Base-by-base conservation (phyloP, 2,113 vertebrate genomes). In the Brachyistius frenatus region DNA sequence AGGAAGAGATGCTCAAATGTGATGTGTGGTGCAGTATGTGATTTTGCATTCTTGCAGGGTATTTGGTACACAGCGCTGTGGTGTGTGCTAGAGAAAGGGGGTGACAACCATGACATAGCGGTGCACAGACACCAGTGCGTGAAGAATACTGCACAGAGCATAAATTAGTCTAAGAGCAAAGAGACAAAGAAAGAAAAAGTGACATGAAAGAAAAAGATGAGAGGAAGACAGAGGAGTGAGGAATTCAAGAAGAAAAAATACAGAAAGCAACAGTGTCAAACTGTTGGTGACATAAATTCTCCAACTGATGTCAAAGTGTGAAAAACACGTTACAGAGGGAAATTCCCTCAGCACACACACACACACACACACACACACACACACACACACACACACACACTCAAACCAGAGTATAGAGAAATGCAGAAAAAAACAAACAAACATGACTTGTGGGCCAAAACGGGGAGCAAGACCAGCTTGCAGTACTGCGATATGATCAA, bases 311-410 rank as follows among this genome's bases (percentile, higher is more conserved):
- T 62, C 16, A 36, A 88, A 81, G 86, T 86, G 86, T 90, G 86
- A 91, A 86, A 80, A 85, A 75, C 75, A 80, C 10, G 66, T 72
- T 68, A 78, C 67, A 58, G 68, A 74, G 89, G 92, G 91, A 91
- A 92, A 86, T 88, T 91, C 92, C 93, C 92, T 88, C 15, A 61
- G 69, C 60, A 62, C 52, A 53, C 39, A 73, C 55, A 61, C 68
- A 54, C 53, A 57, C 60, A 58, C 53, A 55, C 65, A 66, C 36
- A 44, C 16, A 54, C 35, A 52, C 41, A 47, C 16, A 46, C 49
- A 62, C 52, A 58, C 35, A 39, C 60, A 72, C 53, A 72, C 49
- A 58, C 31, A 47, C 35, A 78, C 64, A 77, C 64, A 76, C 61
- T 46, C 39, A 72, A 14, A 61, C n/a, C 5, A 55, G 60, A 13